Conservation (phyloP, 2,888 invertebrate genomes). For the Caenorhabditis virilis region DNA sequence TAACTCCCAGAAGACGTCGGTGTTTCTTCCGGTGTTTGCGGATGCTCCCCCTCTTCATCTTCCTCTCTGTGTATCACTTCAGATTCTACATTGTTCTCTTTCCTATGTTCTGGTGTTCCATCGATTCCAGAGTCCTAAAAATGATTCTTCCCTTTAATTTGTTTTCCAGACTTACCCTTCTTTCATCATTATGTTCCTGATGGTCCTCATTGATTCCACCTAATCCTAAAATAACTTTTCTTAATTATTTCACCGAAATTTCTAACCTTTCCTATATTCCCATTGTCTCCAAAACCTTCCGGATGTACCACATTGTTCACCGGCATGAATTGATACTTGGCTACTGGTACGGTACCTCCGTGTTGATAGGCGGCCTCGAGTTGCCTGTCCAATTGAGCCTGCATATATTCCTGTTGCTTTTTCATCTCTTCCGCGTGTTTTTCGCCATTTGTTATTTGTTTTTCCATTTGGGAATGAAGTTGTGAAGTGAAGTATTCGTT, state of each 20-base stretch:
- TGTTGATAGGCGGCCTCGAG: slow-evolving; percentile 34
- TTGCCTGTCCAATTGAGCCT: slow-evolving; percentile 36
- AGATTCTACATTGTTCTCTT: slow-evolving; percentile 7
- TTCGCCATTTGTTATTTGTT: slow-evolving; percentile 39
- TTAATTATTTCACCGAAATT: not conserved
- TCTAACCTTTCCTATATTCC: not conserved
- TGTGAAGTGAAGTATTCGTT: slow-evolving; percentile 58
- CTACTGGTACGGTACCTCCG: too few relatives aligned
- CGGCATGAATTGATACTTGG: slow-evolving; percentile 12
- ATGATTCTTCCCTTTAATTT: not conserved
- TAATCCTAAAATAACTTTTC: not conserved
- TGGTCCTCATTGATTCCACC: slow-evolving; percentile 2
- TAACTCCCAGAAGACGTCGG: slow-evolving; percentile 16
- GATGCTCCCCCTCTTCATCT: not conserved
- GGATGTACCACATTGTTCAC: slow-evolving; percentile 13
- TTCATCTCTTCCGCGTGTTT: slow-evolving; percentile 46
- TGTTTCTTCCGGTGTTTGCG: slow-evolving; percentile 5
- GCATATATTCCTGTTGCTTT: slow-evolving; percentile 45
- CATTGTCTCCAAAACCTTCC: not conserved
- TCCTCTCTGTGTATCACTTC: slow-evolving; percentile 1
- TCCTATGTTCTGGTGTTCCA: slow-evolving; percentile 4
- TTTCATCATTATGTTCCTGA: not conserved
- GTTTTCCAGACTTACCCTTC: not conserved
- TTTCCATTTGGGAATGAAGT: slow-evolving; percentile 51
- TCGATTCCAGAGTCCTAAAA: slow-evolving; percentile 22